Percentiles rank a stretch among this genome's conserved stretches.
Conservation (phyloP, 1,140 invertebrate species). For the fruit fly (Drosophila melanogaster) region Release_6_plus_ISO1_MT NC_004354.4:3764001-3764500, state of each 20-base stretch:
- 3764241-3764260: background rate
- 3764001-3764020: background rate
- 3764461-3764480: slow-evolving; percentile 35
- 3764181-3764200: background rate
- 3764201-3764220: slow-evolving; percentile 43
- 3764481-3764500: background rate
- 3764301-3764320: slow-evolving; percentile 58
- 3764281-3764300: slow-evolving; percentile 44
- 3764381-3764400: background rate
- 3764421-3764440: slow-evolving; percentile 46
- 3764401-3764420: background rate
- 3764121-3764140: background rate
- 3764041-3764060: background rate
- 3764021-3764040: too few species aligned
- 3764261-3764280: background rate
- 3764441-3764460: slow-evolving; percentile 63
- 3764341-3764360: background rate
- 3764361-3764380: background rate
- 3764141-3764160: too few species aligned
- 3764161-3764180: background rate
- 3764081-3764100: background rate
- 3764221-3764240: slow-evolving; percentile 46
- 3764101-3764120: background rate
- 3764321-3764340: slow-evolving; percentile 28
- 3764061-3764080: too few species aligned